Evolutionary conservation across 1,140 invertebrate species (phyloP).

Genomic region (Trichonephila inaurata): DNA sequence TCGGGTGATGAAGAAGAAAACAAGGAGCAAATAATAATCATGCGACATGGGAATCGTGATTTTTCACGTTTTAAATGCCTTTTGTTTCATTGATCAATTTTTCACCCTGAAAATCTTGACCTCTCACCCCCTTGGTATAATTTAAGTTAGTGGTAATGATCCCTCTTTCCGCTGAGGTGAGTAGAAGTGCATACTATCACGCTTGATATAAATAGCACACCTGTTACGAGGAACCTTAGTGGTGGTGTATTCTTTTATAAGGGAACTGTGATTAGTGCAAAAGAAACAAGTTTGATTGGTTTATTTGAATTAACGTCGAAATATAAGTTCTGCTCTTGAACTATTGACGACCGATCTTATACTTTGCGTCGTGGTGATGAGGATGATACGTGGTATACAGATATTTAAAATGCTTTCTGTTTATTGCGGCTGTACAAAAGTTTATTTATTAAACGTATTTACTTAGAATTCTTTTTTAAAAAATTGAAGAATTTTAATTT

Average conservation of each 20-base stretch:
- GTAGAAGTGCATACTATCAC: conserved; percentile 23
- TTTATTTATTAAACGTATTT: too few relatives aligned
- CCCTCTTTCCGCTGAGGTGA: not conserved
- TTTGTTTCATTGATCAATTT: conserved; percentile 56
- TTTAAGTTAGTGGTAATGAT: conserved; percentile 21
- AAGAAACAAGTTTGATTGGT: not conserved
- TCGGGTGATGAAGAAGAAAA: conserved; percentile 20
- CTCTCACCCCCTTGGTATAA: conserved; percentile 4
- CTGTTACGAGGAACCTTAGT: not conserved
- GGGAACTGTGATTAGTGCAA: not conserved
- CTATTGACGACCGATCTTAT: too few relatives aligned
- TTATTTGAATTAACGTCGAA: too few relatives aligned
- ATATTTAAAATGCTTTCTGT: too few relatives aligned
- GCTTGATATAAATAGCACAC: not conserved
- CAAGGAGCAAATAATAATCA: conserved; percentile 53
- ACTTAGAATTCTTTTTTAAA: too few relatives aligned
- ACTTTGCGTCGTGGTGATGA: too few relatives aligned
- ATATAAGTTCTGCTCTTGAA: too few relatives aligned
- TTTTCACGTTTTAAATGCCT: conserved; percentile 42
- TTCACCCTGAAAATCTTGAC: conserved; percentile 50
- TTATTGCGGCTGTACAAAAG: too few relatives aligned
- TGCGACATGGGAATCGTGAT: conserved; percentile 40
- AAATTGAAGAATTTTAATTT: too few relatives aligned
- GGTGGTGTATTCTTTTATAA: not conserved
- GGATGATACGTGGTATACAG: too few relatives aligned